phyloP scores from a whole-genome alignment of 2,797 vertebrate species.

The Aphelocoma californica region DNA sequence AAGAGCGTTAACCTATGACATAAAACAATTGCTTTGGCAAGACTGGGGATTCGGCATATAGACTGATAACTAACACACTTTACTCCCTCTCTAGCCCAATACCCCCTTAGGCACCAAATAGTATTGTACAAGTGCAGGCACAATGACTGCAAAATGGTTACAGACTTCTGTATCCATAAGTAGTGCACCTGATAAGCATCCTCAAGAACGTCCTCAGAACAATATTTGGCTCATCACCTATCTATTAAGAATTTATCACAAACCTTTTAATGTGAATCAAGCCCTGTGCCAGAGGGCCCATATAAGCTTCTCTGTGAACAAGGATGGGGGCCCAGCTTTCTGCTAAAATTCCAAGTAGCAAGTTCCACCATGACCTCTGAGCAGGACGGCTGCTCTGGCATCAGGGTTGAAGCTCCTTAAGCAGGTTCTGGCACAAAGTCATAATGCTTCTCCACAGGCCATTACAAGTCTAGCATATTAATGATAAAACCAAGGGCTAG shows the following conservation, averaged over 20 bases:
- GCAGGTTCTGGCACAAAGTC: not conserved
- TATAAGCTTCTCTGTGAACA: not conserved
- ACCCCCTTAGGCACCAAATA: not conserved
- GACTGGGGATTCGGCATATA: accelerated
- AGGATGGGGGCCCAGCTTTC: not conserved
- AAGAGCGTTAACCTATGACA: not conserved
- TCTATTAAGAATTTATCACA: not conserved
- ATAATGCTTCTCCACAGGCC: not conserved
- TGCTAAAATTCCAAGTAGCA: not conserved
- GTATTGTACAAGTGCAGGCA: not conserved
- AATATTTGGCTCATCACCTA: not conserved
- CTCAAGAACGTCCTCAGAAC: not conserved
- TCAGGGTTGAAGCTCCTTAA: not conserved
- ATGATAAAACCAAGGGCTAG: not conserved
- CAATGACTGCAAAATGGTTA: not conserved
- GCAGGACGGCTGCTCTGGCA: accelerated
- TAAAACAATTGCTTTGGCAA: not conserved
- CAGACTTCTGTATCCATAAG: not conserved
- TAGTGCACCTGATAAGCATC: not conserved
- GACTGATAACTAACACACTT: not conserved
- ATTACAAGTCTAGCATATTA: not conserved
- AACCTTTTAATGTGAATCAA: not conserved
- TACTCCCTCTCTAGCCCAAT: not conserved
- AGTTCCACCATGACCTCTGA: not conserved
- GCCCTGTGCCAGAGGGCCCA: not conserved